phyloP scores from a whole-genome alignment of 2,888 invertebrate genomes.

The Tenthredo mesomela region DNA sequence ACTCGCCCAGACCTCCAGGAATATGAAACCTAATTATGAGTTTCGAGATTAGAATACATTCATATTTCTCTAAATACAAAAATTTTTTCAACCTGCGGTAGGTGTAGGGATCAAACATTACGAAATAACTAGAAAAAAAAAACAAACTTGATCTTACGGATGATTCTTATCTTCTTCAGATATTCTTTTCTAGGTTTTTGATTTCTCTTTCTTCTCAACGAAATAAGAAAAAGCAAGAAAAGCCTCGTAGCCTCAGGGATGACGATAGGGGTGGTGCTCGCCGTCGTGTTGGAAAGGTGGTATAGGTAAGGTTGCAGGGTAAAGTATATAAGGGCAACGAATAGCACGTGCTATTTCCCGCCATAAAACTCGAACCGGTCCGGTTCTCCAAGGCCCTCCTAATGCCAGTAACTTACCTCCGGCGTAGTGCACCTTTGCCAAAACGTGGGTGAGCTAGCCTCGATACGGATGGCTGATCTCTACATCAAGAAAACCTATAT shows the following conservation, averaged over 20 bases:
- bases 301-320: slow-evolving; percentile 8
- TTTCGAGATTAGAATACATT: background rate
- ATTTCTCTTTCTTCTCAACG: background rate
- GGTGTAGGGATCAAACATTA: background rate
- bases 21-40: background rate
- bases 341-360: slow-evolving; percentile 61
- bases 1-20: background rate
- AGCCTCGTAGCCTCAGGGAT: slow-evolving; percentile 14
- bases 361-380: slow-evolving; percentile 62
- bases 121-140: background rate
- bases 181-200: background rate
- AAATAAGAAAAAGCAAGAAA: background rate
- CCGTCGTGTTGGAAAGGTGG: slow-evolving; percentile 11
- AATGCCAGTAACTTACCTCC: slow-evolving; percentile 45
- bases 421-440: slow-evolving; percentile 3
- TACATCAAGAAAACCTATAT: background rate
- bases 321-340: slow-evolving; percentile 36
- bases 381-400: slow-evolving; percentile 24
- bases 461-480: slow-evolving; percentile 1
- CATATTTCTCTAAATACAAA: background rate
- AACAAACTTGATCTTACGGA: background rate
- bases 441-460: background rate
- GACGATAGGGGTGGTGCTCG: background rate
- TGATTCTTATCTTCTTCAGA: background rate
- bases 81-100: background rate